These are phyloP conservation scores for Chelmon rostratus DNA, from an alignment of 2,797 vertebrate genomes.

Conservation along the genomic window DNA sequence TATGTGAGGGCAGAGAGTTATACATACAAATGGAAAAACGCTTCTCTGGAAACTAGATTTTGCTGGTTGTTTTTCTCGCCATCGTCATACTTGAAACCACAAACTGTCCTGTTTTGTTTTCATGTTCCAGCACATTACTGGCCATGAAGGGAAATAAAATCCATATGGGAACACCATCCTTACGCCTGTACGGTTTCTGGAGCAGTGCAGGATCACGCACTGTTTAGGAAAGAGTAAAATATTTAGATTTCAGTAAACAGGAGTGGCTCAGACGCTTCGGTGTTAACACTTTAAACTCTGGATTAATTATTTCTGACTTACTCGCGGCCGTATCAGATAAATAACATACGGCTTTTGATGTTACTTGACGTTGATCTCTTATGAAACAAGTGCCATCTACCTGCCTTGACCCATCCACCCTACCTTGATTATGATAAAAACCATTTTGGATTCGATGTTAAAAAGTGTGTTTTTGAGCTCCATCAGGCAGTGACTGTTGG, in stretches of 20 bases:
- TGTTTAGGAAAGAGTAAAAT: constrained; percentile 68
- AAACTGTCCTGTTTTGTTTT: background rate
- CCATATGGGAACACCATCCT: constrained; percentile 6
- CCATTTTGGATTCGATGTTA: background rate
- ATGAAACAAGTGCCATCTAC: background rate
- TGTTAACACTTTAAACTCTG: constrained; percentile 50
- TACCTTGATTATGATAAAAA: background rate
- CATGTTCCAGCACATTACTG: background rate
- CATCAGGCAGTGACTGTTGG: background rate
- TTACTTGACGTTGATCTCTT: background rate
- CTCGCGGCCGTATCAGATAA: accelerated
- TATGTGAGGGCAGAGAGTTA: background rate
- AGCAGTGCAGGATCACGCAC: background rate
- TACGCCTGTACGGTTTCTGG: constrained; percentile 8
- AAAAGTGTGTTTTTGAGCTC: background rate
- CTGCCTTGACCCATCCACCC: no score
- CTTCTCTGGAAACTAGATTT: background rate
- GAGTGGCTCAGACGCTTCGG: constrained; percentile 8
- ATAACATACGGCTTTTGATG: background rate
- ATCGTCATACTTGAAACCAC: background rate
- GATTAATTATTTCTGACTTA: background rate
- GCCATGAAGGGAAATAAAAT: constrained; percentile 3
- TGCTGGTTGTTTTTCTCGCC: background rate
- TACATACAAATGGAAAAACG: background rate
- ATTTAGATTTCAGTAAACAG: constrained; percentile 65